Evolutionary conservation across 2,113 vertebrate genomes (phyloP).

Genomic region (Sula dactylatra): DNA sequence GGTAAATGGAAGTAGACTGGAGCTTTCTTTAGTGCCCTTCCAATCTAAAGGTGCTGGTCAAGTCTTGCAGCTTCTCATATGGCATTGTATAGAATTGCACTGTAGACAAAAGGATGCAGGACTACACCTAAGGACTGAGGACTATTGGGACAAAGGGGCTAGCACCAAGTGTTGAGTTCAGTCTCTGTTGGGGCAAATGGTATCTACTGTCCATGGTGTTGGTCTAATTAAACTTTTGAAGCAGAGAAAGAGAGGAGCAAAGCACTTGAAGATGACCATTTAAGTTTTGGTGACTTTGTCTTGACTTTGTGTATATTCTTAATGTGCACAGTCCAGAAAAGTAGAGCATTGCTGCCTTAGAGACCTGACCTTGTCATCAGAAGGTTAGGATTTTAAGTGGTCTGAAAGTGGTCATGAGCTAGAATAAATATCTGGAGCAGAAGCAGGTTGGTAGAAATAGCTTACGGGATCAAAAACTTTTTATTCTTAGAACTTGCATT

Average conservation of each 20-base stretch:
- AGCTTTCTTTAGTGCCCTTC: neutral
- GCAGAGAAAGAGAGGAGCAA: neutral
- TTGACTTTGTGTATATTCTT: neutral
- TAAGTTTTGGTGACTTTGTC: neutral
- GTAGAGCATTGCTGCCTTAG: neutral
- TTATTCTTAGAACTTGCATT: neutral
- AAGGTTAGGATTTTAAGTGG: neutral
- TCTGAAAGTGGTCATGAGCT: neutral
- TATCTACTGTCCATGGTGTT: neutral
- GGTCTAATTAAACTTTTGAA: neutral
- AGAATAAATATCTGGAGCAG: neutral
- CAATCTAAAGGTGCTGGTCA: neutral
- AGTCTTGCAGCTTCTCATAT: neutral
- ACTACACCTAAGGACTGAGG: neutral
- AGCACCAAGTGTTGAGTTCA: neutral
- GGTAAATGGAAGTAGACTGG: neutral
- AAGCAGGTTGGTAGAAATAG: neutral
- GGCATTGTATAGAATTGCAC: neutral
- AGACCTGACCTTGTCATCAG: neutral
- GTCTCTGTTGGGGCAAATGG: neutral
- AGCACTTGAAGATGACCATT: neutral
- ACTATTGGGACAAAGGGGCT: neutral
- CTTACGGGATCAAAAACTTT: neutral
- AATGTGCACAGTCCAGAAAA: neutral
- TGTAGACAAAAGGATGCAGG: neutral